Percentiles rank a stretch among this genome's conserved stretches.
phyloP scores from a whole-genome alignment of 2,113 vertebrate genomes.

The Verasper variegatus region DNA sequence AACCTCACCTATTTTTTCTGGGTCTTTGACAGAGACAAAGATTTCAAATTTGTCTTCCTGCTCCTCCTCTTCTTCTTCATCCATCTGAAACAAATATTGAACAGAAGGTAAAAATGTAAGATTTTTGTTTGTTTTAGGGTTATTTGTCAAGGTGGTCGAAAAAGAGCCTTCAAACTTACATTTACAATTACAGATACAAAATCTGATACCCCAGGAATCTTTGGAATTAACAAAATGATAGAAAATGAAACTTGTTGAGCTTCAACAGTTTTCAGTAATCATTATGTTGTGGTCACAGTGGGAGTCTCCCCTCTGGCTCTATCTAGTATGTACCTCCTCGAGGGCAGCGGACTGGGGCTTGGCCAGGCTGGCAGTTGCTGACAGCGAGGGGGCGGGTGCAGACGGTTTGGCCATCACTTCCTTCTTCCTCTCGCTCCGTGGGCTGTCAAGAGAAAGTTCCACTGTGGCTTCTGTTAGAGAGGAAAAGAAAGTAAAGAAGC shows the following conservation, averaged over 20 bases:
- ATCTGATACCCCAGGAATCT: not conserved
- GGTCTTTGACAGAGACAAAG: slow-evolving; percentile 90
- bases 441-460: slow-evolving; percentile 92
- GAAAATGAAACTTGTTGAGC: not conserved
- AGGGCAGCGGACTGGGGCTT: slow-evolving; percentile 80
- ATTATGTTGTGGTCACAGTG: not conserved
- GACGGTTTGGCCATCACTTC: slow-evolving; percentile 76
- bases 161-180: not conserved
- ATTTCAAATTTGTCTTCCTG: slow-evolving; percentile 93
- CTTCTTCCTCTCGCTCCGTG: slow-evolving; percentile 87
- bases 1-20: slow-evolving; percentile 95
- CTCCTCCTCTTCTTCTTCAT: slow-evolving; percentile 92
- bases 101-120: not conserved
- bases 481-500: not conserved
- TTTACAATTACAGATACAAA: not conserved
- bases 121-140: not conserved
- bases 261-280: not conserved
- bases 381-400: slow-evolving; percentile 72
- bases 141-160: no score
- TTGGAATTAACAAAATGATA: not conserved
- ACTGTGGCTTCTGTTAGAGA: slow-evolving; percentile 90
- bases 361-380: slow-evolving; percentile 77
- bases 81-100: slow-evolving; percentile 71
- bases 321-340: slow-evolving; percentile 87
- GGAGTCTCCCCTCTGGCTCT: not conserved